Percentiles rank a stretch among this genome's conserved stretches.
Evolutionary conservation across 2,888 invertebrate species (phyloP).

Genomic region (Caenorhabditis becei): DNA sequence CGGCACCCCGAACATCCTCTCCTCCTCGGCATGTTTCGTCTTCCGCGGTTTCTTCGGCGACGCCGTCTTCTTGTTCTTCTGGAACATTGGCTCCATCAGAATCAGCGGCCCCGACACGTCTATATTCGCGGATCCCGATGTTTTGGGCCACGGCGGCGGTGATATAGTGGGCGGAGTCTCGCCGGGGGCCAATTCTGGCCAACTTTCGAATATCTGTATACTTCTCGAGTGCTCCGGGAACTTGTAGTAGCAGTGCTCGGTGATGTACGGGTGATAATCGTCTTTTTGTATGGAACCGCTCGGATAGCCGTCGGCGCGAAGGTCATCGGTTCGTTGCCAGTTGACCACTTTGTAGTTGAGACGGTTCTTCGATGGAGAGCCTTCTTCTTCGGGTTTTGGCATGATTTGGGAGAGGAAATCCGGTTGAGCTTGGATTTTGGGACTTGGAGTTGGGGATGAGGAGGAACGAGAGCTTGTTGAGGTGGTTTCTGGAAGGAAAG

Average conservation of each 20-base stretch:
- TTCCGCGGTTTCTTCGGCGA: conserved; percentile 18
- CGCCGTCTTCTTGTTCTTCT: neutral
- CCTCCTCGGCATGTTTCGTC: conserved; percentile 10
- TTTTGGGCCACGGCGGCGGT: conserved; percentile 24
- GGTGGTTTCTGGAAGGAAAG: neutral
- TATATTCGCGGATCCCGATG: neutral
- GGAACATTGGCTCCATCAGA: conserved; percentile 5
- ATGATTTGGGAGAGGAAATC: neutral
- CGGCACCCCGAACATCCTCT: neutral
- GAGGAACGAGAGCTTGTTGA: neutral
- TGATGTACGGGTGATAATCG: conserved; percentile 53
- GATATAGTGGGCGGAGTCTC: conserved; percentile 5
- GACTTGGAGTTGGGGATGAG: neutral
- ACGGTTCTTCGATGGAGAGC: neutral
- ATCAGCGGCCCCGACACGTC: conserved; percentile 24
- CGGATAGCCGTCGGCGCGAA: neutral
- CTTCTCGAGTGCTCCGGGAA: neutral
- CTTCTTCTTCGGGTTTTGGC: too few relatives aligned
- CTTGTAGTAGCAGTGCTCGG: conserved; percentile 56
- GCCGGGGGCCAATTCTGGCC: neutral
- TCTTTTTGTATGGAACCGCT: conserved; percentile 6
- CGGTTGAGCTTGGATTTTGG: neutral
- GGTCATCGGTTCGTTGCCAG: conserved; percentile 14
- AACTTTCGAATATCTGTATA: conserved; percentile 37
- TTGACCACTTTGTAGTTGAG: conserved; percentile 10